phyloP scores from a whole-genome alignment of 30 jellyfish, hydroid and myxozoan species.

The Sanderia malayensis region DNA sequence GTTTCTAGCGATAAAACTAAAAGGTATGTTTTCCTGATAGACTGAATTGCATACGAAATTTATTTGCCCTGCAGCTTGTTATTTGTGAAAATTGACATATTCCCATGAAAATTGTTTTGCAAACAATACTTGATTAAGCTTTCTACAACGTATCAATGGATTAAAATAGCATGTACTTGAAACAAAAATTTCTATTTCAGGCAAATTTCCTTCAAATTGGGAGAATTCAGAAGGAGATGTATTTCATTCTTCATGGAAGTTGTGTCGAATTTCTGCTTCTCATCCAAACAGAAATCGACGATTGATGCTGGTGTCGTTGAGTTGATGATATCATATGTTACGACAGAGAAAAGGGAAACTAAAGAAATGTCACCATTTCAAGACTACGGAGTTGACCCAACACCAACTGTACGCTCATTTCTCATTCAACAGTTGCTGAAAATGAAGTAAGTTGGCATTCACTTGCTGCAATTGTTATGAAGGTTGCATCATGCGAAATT shows the following conservation, averaged over 20 bases:
- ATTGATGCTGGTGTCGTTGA: slow-evolving; percentile 34
- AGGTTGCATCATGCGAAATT: no score
- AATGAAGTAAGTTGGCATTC: slow-evolving; percentile 15
- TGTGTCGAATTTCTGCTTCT: slow-evolving; percentile 58
- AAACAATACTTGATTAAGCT: no score
- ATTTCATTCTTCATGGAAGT: slow-evolving; percentile 54
- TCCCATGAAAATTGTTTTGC: no score
- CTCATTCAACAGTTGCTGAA: slow-evolving; percentile 68
- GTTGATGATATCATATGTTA: slow-evolving; percentile 48
- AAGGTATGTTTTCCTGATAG: slow-evolving; percentile 18
- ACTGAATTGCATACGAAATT: no score
- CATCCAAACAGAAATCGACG: slow-evolving; percentile 11
- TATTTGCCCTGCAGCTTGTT: no score
- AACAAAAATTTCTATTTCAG: slow-evolving; percentile 1
- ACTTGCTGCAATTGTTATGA: no score
- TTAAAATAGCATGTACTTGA: background rate
- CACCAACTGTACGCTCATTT: slow-evolving; percentile 77
- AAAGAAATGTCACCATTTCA: slow-evolving; percentile 63
- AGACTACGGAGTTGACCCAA: slow-evolving; percentile 70
- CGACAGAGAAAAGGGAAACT: slow-evolving; percentile 35
- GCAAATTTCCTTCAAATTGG: slow-evolving; percentile 6
- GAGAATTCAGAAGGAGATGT: slow-evolving; percentile 47
- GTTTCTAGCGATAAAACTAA: background rate
- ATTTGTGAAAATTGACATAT: no score
- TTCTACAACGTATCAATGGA: no score